Evolutionary conservation across 2,888 invertebrate species (phyloP), one percentile per base, ranked within the genome.

Genomic region (Quadroppia sp.): DNA sequence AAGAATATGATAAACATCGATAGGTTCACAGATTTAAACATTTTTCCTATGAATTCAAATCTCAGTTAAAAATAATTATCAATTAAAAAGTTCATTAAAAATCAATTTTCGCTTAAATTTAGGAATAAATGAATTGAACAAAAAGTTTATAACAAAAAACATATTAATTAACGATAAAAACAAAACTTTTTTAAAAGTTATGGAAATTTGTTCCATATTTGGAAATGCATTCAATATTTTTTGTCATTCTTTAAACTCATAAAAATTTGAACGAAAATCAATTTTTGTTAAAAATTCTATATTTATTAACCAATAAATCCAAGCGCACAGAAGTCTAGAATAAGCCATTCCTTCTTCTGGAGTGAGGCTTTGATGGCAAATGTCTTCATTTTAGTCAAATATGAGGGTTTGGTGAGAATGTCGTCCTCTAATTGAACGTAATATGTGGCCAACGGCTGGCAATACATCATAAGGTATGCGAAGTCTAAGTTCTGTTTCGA

Each of bases 361-460:
- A 87, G 86, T 71, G 89, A 89, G 81, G 90, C 90, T 80, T 90
- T 89, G 11, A 89, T 83, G 17, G 92, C 91, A 81, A 89, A 91
- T 75, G 88, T 88, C 82, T 91, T 90, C 89, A 93, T 92, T 74
- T 90, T 90, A 72, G 88, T 88, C 79, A 94, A 87, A 80, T 90
- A 96, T 75, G 90, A 83, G 45, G 83, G 82, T 81, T 92, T 93
- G 0, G 94, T 91, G 42, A 95, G 84, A 71, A 97, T 91, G 81
- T 97, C 96, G 81, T 97, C 96, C 83, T 97, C 96, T 11, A 97
- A 84, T 86, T 96, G 84, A 23, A 95, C 87, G 81, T 95, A 97
- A 82, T 91, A 95, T 0, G 88, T 88, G 75, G 91, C 96, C 81
- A 90, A 90, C 0, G 90, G 87, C 80, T 92, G 90, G 0, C 92